Conservation (phyloP, 1,140 invertebrate species). For the Achatina immaculata region DNA sequence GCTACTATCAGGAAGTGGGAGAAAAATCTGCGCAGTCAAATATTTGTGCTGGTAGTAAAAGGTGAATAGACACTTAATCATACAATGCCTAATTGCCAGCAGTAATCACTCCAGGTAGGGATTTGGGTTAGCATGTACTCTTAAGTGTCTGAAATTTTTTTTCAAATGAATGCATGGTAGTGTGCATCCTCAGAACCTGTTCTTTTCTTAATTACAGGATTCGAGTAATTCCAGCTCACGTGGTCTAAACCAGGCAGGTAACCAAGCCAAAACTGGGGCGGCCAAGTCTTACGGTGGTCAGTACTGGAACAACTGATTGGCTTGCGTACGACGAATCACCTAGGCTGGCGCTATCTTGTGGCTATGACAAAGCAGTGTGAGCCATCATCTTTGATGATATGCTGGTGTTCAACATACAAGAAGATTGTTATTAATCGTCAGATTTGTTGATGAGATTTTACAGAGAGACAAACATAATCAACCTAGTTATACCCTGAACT, state of each 20-base stretch:
- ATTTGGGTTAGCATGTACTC: no score
- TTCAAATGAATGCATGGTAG: no score
- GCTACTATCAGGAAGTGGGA: no score
- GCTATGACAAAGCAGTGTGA: not conserved
- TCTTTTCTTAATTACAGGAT: constrained; percentile 17
- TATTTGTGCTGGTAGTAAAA: no score
- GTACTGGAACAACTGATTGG: constrained; percentile 32
- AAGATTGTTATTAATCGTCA: not conserved
- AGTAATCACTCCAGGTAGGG: no score
- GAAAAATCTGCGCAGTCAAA: no score
- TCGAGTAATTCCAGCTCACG: constrained; percentile 18
- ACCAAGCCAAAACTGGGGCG: constrained; percentile 24
- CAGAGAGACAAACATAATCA: not conserved
- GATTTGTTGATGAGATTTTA: not conserved
- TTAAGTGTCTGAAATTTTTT: no score
- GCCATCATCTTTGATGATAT: no score
- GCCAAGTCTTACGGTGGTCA: constrained; percentile 17
- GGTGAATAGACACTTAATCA: no score
- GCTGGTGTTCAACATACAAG: not conserved
- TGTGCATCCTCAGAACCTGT: no score
- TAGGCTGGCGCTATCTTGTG: not conserved
- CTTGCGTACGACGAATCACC: not conserved
- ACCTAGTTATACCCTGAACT: not conserved
- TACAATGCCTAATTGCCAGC: no score
- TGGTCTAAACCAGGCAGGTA: constrained; percentile 9